These are phyloP conservation scores for Picathartes gymnocephalus DNA, from an alignment of 2,113 vertebrate species.

Conservation along the genomic window DNA sequence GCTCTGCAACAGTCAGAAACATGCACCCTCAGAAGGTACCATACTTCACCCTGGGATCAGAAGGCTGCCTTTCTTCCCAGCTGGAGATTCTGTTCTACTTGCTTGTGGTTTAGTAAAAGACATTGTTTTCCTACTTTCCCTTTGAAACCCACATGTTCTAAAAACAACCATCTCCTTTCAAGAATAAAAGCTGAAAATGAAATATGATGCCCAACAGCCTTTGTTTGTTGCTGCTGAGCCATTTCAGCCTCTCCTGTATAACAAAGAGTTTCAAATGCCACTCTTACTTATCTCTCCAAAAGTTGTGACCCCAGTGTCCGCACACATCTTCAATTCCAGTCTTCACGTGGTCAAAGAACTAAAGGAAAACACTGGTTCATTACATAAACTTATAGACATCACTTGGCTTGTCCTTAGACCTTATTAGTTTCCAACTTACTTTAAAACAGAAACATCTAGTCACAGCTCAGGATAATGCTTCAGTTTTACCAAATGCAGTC, in stretches of 20 bases:
- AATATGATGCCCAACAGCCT: neutral
- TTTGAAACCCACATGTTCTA: slow-evolving; percentile 17
- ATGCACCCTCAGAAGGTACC: neutral
- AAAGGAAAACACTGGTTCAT: slow-evolving; percentile 4
- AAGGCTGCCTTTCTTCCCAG: neutral
- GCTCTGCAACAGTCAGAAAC: neutral
- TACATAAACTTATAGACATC: neutral
- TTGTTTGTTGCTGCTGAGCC: neutral
- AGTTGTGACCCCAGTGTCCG: slow-evolving; percentile 96
- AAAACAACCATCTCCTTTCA: neutral
- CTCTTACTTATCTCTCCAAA: slow-evolving; percentile 97
- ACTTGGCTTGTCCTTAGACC: neutral
- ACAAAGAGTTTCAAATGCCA: neutral
- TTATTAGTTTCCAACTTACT: neutral
- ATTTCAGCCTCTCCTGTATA: neutral
- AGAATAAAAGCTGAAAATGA: slow-evolving; percentile 4
- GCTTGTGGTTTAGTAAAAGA: slow-evolving; percentile 23
- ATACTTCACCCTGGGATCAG: neutral
- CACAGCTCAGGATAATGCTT: neutral
- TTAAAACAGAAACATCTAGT: neutral
- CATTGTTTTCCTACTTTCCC: neutral
- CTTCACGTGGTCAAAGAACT: slow-evolving; percentile 95
- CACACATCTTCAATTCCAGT: slow-evolving; percentile 95
- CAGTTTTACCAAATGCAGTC: neutral
- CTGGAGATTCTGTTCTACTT: neutral